These are phyloP conservation scores for Ophion costatus DNA, from an alignment of 2,888 invertebrate genomes.

Conservation along the genomic window DNA sequence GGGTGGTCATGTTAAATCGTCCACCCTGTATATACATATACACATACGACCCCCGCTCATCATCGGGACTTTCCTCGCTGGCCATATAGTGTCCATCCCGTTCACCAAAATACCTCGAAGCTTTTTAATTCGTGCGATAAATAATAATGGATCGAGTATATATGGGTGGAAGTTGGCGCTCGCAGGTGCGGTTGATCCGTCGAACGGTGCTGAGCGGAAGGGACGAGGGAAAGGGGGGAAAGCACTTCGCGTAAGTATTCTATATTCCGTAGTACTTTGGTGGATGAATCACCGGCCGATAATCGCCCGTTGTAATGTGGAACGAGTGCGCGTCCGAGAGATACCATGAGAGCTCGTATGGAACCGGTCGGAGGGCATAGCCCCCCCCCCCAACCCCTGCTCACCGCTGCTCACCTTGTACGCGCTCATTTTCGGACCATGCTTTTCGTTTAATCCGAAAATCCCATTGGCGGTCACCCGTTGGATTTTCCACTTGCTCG, in stretches of 20 bases:
- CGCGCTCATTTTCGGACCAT: conserved; percentile 59
- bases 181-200: conserved; percentile 76
- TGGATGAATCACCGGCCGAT: conserved; percentile 69
- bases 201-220: conserved; percentile 27
- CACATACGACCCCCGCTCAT: no score
- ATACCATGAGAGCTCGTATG: conserved; percentile 40
- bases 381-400: no score
- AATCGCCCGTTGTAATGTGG: conserved; percentile 55
- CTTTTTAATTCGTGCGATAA: conserved; percentile 74
- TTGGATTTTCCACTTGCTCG: conserved; percentile 61
- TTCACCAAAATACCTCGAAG: conserved; percentile 21
- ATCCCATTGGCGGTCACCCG: conserved; percentile 64
- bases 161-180: conserved; percentile 12
- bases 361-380: conserved; percentile 28
- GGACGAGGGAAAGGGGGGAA: no score
- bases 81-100: no score
- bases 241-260: conserved; percentile 72
- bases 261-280: conserved; percentile 68
- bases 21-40: no score
- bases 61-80: neutral
- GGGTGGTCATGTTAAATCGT: no score
- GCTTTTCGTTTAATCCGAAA: conserved; percentile 65
- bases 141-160: conserved; percentile 71
- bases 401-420: conserved; percentile 37
- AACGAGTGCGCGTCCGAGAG: conserved; percentile 40